A percentile compares a stretch with the other conserved stretches of the same genome.
Conservation (phyloP, 2,797 vertebrate genomes). For the Lepilemur ruficaudatus region DNA sequence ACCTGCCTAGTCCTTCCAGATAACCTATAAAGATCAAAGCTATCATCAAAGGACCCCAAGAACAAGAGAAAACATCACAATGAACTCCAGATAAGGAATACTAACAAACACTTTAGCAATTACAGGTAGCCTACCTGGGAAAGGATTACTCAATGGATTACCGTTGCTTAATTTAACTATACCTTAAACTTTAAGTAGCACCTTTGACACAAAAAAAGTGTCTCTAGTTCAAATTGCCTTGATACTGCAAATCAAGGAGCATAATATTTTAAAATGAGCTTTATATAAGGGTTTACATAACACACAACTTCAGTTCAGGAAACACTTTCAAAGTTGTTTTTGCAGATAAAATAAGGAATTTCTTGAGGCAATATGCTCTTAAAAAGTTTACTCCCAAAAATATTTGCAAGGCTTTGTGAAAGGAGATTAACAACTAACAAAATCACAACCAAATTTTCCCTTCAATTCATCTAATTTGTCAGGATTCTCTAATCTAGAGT, state of each 20-base stretch:
- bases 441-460: not conserved
- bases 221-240: constrained; percentile 32
- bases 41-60: constrained; percentile 1
- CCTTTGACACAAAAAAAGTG: constrained; percentile 42
- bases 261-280: constrained; percentile 25
- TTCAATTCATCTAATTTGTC: not conserved
- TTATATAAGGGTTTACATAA: constrained; percentile 27
- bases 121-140: not conserved
- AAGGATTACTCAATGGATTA: constrained; percentile 13
- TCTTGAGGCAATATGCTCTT: not conserved
- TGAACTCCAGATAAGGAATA: constrained; percentile 1
- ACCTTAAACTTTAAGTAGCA: constrained; percentile 5
- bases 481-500: not conserved
- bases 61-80: constrained; percentile 15
- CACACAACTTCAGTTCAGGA: not conserved
- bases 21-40: constrained; percentile 9
- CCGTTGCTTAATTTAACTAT: constrained; percentile 32
- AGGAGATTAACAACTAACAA: constrained; percentile 7
- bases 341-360: constrained; percentile 1
- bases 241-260: not conserved
- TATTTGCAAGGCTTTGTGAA: not conserved
- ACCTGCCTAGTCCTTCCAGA: not conserved
- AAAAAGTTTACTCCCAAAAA: constrained; percentile 29
- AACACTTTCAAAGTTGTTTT: constrained; percentile 17
- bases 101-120: constrained; percentile 1